Evolutionary conservation across 2,113 vertebrate species (phyloP).

Genomic region (Salvelinus namaycush): DNA sequence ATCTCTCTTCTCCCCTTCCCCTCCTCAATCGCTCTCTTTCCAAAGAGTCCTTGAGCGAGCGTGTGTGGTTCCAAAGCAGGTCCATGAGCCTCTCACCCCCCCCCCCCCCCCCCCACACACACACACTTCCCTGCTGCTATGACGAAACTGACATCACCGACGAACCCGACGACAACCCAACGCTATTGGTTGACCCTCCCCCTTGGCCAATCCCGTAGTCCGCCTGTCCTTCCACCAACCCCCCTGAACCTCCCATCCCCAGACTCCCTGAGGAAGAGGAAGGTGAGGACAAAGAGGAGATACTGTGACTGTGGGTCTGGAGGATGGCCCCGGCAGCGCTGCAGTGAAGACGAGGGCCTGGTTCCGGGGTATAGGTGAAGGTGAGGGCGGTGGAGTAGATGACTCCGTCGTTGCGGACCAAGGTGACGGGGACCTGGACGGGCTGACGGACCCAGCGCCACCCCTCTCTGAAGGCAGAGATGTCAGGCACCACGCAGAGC

Average conservation of each 20-base stretch:
- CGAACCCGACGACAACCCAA: conserved; percentile 58
- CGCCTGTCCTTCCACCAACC: conserved; percentile 75
- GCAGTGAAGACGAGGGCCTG: conserved; percentile 93
- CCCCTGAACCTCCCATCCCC: conserved; percentile 59
- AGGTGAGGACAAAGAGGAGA: conserved; percentile 78
- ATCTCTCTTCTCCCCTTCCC: not conserved
- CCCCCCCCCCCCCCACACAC: not conserved
- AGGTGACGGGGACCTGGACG: conserved; percentile 94
- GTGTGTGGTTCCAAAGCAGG: conserved; percentile 9
- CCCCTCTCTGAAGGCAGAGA: conserved; percentile 96
- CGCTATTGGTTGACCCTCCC: conserved; percentile 75
- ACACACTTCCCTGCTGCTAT: conserved; percentile 54
- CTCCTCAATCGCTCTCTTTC: not conserved
- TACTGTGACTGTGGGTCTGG: conserved; percentile 82
- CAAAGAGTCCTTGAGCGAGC: too few species aligned
- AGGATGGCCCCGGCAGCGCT: conserved; percentile 92
- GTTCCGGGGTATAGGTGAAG: conserved; percentile 96
- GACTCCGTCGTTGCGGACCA: conserved; percentile 94
- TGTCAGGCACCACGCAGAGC: conserved; percentile 95
- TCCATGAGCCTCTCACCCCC: conserved; percentile 46
- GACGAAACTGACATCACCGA: conserved; percentile 87
- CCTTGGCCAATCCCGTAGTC: conserved; percentile 79
- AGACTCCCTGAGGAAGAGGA: conserved; percentile 59
- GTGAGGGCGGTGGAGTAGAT: conserved; percentile 97
- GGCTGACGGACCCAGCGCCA: conserved; percentile 97